These are phyloP conservation scores for Zoanthus solanderi DNA, from an alignment of 92 coral and sea anemone genomes.

Conservation along the genomic window DNA sequence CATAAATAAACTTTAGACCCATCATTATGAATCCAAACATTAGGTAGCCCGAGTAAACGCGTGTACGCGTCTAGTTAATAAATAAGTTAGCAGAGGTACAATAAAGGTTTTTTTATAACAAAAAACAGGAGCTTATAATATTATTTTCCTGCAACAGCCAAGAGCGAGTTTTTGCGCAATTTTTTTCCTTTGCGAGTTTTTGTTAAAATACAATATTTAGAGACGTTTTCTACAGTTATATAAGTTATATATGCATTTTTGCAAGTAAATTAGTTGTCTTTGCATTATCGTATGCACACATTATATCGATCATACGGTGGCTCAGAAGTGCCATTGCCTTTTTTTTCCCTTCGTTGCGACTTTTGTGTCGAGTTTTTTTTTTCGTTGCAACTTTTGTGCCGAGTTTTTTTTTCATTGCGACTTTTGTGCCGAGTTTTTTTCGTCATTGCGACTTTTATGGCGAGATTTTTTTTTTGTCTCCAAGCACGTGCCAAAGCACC, in stretches of 20 bases:
- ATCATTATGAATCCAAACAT: too few relatives aligned
- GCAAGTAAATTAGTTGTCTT: background rate
- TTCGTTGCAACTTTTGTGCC: too few relatives aligned
- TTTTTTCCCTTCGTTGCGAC: background rate
- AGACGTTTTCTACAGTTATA: background rate
- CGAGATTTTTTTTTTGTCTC: background rate
- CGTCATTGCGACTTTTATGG: constrained; percentile 8
- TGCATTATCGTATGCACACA: background rate
- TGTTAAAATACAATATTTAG: background rate
- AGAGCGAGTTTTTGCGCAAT: background rate
- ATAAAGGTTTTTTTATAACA: background rate
- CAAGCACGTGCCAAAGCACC: background rate
- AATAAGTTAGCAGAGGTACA: too few relatives aligned
- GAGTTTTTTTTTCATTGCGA: too few relatives aligned
- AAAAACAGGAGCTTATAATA: constrained; percentile 4
- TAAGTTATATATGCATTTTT: background rate
- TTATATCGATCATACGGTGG: background rate
- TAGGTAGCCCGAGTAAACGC: too few relatives aligned
- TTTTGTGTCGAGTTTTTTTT: too few relatives aligned
- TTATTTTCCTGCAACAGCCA: background rate
- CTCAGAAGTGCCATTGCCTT: background rate
- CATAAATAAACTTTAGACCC: too few relatives aligned
- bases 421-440: too few relatives aligned
- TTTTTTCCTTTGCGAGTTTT: background rate
- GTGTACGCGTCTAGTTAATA: too few relatives aligned